Evolutionary conservation across 2,797 vertebrate species (phyloP).

Genomic region (Sitta carolinensis): DNA sequence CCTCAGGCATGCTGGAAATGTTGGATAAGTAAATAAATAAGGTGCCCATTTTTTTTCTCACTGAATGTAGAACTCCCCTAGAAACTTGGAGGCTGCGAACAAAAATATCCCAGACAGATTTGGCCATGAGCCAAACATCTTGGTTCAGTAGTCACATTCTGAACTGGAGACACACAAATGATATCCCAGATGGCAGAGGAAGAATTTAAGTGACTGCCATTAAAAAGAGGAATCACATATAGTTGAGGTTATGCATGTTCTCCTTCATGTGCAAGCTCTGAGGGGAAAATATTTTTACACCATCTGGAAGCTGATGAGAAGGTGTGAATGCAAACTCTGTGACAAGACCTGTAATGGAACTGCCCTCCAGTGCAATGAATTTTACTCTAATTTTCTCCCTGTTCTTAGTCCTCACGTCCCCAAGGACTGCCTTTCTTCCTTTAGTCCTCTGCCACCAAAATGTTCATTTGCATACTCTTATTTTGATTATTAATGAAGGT

Average conservation of each 20-base stretch:
- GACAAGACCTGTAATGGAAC: neutral
- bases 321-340: neutral
- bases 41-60: neutral
- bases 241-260: neutral
- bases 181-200: neutral
- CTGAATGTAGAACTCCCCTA: neutral
- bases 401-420: neutral
- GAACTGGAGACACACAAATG: neutral
- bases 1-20: neutral
- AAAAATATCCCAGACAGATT: neutral
- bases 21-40: neutral
- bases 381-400: neutral
- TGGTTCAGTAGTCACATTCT: neutral
- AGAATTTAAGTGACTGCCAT: neutral
- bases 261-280: neutral
- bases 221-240: neutral
- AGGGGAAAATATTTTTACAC: neutral
- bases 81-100: neutral
- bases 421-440: neutral
- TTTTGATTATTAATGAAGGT: neutral
- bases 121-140: rapidly evolving
- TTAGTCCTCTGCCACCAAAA: neutral
- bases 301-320: neutral
- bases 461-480: neutral
- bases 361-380: neutral